Evolutionary conservation across 2,797 vertebrate genomes (phyloP).

Genomic region (Threskiornis aethiopicus): DNA sequence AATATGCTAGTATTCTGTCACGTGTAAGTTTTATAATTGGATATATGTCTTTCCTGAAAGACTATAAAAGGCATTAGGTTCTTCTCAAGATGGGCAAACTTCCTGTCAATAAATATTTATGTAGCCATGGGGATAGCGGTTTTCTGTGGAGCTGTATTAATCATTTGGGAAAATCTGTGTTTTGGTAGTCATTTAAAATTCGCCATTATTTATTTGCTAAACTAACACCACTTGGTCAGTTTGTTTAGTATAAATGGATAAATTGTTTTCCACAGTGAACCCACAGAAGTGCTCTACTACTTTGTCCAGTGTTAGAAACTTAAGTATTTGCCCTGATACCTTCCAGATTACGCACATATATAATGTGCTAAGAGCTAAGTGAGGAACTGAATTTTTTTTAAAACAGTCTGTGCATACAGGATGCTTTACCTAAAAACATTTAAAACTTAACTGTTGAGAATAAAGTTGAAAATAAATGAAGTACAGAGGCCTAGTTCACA

Average conservation of each 20-base stretch:
- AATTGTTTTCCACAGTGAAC: neutral
- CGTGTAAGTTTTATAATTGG: neutral
- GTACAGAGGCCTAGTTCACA: neutral
- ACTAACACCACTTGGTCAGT: neutral
- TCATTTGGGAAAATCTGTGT: neutral
- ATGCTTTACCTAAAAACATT: neutral
- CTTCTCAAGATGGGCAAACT: neutral
- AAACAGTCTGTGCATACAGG: neutral
- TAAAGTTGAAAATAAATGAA: neutral
- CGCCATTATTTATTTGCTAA: neutral
- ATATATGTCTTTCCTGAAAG: neutral
- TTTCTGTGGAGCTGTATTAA: neutral
- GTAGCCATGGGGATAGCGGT: neutral
- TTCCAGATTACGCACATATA: fast-evolving
- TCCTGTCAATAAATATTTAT: neutral
- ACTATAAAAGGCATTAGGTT: neutral
- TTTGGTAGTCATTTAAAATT: neutral
- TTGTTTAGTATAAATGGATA: neutral
- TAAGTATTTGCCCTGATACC: neutral
- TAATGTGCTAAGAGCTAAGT: neutral
- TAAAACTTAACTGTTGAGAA: neutral
- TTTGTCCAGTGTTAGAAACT: neutral
- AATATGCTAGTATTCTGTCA: neutral
- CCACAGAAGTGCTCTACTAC: neutral
- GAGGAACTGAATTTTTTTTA: neutral